Base-by-base conservation (phyloP, 1,140 invertebrate genomes). In the Mya arenaria region DNA sequence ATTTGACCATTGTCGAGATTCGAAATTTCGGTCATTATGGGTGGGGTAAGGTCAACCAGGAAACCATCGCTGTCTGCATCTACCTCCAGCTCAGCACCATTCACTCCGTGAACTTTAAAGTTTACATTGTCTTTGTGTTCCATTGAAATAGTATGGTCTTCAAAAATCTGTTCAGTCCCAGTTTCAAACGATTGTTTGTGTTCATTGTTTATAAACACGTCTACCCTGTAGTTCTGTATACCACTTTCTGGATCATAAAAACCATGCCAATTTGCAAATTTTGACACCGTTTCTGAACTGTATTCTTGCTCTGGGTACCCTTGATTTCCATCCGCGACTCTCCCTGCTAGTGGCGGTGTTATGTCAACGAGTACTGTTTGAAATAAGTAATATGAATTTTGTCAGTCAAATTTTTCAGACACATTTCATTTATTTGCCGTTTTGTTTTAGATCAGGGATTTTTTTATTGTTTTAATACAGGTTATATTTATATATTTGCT, bases 311-410 rank as follows among this genome's bases (percentile, higher is more conserved):
- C 74, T 13, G 0, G 15, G 63, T 36, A 37, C 13, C 32, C 17
- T 36, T 48, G 37, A 0, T 52, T 52, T 25, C 60, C 60, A 66
- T 77, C 74, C 17, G 41, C 15, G 3, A 77, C 74, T 23, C 36
- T 28, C 25, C 74, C 74, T 52, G 74, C 60, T 32, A 36, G 13
- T 37, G 74, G 74, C 10, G 28, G 60, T 6, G 74, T 77, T 1
- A 66, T 63, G 23, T 77, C 74, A 15, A 77, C 74, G n/a, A 77
- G 62, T 4, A 77, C 74, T 77, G 74, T 66, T n/a, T n/a, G n/a
- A n/a, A n/a, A n/a, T n/a, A n/a, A n/a, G n/a, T n/a, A n/a, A n/a
- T n/a, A n/a, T n/a, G n/a, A n/a, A n/a, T n/a, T n/a, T n/a, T n/a
- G n/a, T n/a, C n/a, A n/a, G n/a, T n/a, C n/a, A n/a, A n/a, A n/a